Evolutionary conservation across 2,888 invertebrate species (phyloP).

Genomic region (Pharmacophagus antenor): DNA sequence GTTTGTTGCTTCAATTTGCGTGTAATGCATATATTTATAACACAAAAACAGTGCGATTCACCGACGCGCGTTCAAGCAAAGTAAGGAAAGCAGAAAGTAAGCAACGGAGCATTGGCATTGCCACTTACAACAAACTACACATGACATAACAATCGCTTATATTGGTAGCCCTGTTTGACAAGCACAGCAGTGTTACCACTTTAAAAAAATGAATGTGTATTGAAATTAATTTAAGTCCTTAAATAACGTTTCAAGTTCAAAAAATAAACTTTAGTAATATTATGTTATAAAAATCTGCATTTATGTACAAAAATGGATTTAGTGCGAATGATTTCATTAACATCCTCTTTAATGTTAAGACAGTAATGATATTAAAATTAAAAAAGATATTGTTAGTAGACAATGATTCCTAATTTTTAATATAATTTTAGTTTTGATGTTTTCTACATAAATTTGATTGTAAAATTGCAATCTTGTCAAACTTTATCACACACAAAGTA

Average conservation of each 20-base stretch:
- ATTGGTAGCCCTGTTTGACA: slow-evolving; percentile 48
- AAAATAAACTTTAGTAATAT: neutral
- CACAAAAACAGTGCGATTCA: slow-evolving; percentile 61
- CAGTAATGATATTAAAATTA: too few relatives aligned
- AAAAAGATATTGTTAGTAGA: too few relatives aligned
- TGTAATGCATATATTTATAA: slow-evolving; percentile 46
- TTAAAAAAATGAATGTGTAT: neutral
- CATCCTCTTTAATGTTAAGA: too few relatives aligned
- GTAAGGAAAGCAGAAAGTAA: slow-evolving; percentile 72
- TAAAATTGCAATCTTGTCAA: too few relatives aligned
- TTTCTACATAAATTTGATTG: too few relatives aligned
- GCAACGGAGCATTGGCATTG: slow-evolving; percentile 49
- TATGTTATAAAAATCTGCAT: neutral
- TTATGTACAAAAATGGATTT: too few relatives aligned
- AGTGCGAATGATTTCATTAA: too few relatives aligned
- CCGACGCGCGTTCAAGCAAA: slow-evolving; percentile 66
- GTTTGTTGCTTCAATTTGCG: slow-evolving; percentile 54
- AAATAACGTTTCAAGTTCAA: neutral
- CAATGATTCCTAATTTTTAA: too few relatives aligned
- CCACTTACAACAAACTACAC: slow-evolving; percentile 51
- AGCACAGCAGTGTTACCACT: slow-evolving; percentile 46
- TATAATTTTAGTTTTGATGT: too few relatives aligned
- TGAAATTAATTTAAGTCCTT: neutral
- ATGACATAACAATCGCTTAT: slow-evolving; percentile 58
- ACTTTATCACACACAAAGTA: too few relatives aligned